Base-by-base conservation (phyloP, 2,113 vertebrate species). In the Salvelinus namaycush region DNA sequence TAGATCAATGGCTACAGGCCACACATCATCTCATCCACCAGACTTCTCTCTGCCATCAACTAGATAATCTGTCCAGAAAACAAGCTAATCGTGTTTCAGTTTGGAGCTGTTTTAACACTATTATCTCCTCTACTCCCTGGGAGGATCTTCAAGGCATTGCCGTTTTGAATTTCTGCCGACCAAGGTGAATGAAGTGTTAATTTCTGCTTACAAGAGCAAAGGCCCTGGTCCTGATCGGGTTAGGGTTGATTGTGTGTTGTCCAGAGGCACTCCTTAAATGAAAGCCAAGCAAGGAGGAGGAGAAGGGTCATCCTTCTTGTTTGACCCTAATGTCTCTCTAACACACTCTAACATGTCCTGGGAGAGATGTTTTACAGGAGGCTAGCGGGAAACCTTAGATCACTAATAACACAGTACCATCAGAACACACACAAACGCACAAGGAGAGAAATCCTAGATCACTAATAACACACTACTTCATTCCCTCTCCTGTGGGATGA, bases 141-240 rank as follows among this genome's bases (percentile, higher is more conserved):
- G 84, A 92, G 88, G 88, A 88, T 83, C 81, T 89, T 81, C 31
- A 69, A 87, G 78, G 83, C 83, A 68, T 76, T 59, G 75, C 29
- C 86, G 92, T 92, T 90, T 94, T 91, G 86, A 92, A 93, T 94
- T 94, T 93, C 93, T 94, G 93, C 92, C 76, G 92, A 94, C 93
- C 86, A 91, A 94, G 91, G 91, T 89, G 84, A 94, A 93, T 92
- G 88, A 94, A 92, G 93, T 93, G 93, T 93, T 94, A 90, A 94
- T 93, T 94, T 94, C 91, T 92, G 92, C 93, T 94, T 94, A 94
- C 92, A 93, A 93, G 89, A 93, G 91, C 80, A 93, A 92, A 93
- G 92, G 87, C 83, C 84, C 86, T 85, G 86, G 87, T 83, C 81
- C 59, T 93, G 89, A 94, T 93, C 88, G 83, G 81, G 89, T 94